phyloP scores from a whole-genome alignment of 1,140 invertebrate species.

The Geopemphigus sp. region DNA sequence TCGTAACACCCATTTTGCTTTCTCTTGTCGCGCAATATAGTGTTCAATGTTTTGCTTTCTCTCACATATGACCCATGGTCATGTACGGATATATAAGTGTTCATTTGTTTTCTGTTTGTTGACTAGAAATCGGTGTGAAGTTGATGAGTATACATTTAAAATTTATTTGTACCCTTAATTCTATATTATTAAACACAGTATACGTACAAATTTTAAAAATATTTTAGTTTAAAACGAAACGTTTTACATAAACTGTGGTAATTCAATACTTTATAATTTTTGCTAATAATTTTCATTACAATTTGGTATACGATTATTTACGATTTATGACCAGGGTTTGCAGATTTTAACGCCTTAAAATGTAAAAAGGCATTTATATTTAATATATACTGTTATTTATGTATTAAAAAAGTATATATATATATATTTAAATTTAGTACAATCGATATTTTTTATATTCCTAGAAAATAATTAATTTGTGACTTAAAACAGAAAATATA shows the following conservation, averaged over 20 bases:
- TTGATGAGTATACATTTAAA: background rate
- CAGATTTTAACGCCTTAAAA: too few species aligned
- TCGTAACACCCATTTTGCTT: slow-evolving; percentile 45
- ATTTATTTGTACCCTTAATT: background rate
- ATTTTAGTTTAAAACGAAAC: background rate
- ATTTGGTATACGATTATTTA: background rate
- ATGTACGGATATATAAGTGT: slow-evolving; percentile 7
- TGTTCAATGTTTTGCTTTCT: slow-evolving; percentile 41
- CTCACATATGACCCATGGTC: slow-evolving; percentile 33
- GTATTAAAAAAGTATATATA: too few species aligned
- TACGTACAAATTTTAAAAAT: background rate
- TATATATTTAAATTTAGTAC: too few species aligned
- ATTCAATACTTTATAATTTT: background rate
- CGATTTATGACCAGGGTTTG: too few species aligned
- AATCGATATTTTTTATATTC: too few species aligned
- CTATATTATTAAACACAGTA: too few species aligned
- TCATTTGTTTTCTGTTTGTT: slow-evolving; percentile 37
- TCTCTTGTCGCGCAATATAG: slow-evolving; percentile 43
- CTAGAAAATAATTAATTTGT: too few species aligned
- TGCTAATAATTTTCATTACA: background rate
- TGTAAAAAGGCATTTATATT: too few species aligned
- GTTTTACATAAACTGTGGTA: background rate
- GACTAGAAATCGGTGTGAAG: slow-evolving; percentile 13
- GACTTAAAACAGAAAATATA: too few species aligned
- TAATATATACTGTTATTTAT: too few species aligned